Evolutionary conservation across 2,113 vertebrate genomes (phyloP), one percentile per base, ranked within the genome.

Genomic region (Zosterops japonicus): DNA sequence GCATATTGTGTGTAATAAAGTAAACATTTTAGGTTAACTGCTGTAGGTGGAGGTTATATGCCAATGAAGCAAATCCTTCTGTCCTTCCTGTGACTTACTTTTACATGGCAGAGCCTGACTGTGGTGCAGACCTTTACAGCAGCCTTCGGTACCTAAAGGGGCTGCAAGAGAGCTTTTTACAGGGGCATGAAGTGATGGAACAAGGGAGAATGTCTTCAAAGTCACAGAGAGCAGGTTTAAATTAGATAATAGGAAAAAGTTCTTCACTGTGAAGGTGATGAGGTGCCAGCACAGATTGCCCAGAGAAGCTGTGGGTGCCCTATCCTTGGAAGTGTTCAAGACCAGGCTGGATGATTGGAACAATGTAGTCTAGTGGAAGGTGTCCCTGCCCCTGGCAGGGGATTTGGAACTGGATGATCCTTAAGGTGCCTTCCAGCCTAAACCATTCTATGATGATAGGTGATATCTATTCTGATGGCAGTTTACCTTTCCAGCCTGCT

Each of bases 401-500:
- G 17, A 24, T 5, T 10, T 53, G 46, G 9, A 46, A 35, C 4
- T 9, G 9, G 28, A 18, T 47, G 24, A 10, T 41, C 8, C 27
- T 61, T 55, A 3, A 47, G 29, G 8, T 60, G 9, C 24, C 20
- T 53, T 27, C n/a, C 41, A 69, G 11, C 9, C 14, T 8, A 41
- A 76, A 61, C 25, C 9, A 23, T 61, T 27, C 41, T 22, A 0
- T 55, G n/a, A 22, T 35, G 55, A 29, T 8, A 23, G 39, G 23
- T 22, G 44, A n/a, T 74, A 22, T 35, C 24, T 55, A 2, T n/a
- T 69, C 13, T 87, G 53, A 47, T 41, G 56, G n/a, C n/a, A 39
- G 1, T 1, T 1, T 7, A 0, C 25, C n/a, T 77, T 44, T 76
- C 23, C 49, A 61, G n/a, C 3, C 1, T 3, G 28, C 65, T 82